A percentile compares a stretch with the other conserved stretches of the same genome.
Conservation (phyloP, 2,888 invertebrate species). For the Tromatobia lineatoria region DNA sequence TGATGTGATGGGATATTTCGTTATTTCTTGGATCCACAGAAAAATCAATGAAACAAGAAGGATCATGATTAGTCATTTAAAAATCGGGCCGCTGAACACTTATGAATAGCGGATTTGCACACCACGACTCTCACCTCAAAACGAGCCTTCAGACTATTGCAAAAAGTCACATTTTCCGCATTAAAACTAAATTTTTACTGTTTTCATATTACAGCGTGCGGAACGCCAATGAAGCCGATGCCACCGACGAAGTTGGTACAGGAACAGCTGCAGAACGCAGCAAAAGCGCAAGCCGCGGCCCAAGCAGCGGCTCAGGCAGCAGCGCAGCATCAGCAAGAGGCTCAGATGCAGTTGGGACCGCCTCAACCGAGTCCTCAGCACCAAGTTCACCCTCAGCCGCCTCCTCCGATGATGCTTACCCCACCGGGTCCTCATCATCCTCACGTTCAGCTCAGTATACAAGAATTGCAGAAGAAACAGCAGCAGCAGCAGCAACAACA, state of each 20-base stretch:
- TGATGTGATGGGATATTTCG: neutral
- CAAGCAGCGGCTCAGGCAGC: conserved; percentile 80
- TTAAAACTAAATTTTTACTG: conserved; percentile 35
- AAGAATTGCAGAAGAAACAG: conserved; percentile 88
- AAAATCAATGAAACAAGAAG: neutral
- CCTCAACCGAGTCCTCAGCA: conserved; percentile 83
- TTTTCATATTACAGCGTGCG: conserved; percentile 86
- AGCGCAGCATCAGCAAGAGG: conserved; percentile 83
- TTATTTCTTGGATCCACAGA: neutral
- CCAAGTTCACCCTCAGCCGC: conserved; percentile 83
- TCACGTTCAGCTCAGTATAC: conserved; percentile 89
- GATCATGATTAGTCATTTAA: neutral
- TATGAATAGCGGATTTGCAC: neutral
- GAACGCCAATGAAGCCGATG: conserved; percentile 90
- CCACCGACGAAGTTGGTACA: conserved; percentile 92
- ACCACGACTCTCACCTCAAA: conserved; percentile 16
- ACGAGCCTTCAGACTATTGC: conserved; percentile 71
- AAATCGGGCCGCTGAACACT: neutral
- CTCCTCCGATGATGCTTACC: conserved; percentile 90
- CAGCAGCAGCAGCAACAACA: conserved; percentile 87
- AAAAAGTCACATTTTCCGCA: neutral
- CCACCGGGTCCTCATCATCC: conserved; percentile 93
- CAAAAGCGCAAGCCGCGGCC: conserved; percentile 83
- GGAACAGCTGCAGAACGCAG: conserved; percentile 84
- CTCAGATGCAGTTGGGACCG: conserved; percentile 82